Evolutionary conservation across 2,888 invertebrate species (phyloP).

Genomic region (Drosophila diplacantha): DNA sequence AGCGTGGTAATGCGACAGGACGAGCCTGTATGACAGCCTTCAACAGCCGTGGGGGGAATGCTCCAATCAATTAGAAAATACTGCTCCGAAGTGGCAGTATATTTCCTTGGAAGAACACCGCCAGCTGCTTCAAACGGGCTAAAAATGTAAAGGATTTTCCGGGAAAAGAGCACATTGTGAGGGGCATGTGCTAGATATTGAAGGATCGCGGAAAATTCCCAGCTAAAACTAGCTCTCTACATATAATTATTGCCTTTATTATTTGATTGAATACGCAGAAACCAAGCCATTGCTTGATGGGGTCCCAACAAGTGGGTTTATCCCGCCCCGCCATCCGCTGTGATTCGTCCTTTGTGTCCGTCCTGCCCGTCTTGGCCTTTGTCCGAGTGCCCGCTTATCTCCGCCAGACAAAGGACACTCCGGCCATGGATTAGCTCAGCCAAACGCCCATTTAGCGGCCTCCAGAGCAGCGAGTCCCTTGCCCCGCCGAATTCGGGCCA

Average conservation of each 20-base stretch:
- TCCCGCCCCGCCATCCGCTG: slow-evolving; percentile 4
- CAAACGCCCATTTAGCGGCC: slow-evolving; percentile 52
- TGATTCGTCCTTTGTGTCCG: not conserved
- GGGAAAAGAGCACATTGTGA: not conserved
- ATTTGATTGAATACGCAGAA: not conserved
- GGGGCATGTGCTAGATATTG: not conserved
- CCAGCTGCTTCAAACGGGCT: too few species aligned
- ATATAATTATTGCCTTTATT: not conserved
- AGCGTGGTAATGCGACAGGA: slow-evolving; percentile 24
- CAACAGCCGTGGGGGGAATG: not conserved
- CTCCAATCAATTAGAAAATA: not conserved
- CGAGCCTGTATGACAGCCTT: not conserved
- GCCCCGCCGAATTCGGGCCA: slow-evolving; percentile 56
- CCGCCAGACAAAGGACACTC: slow-evolving; percentile 13
- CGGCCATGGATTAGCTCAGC: slow-evolving; percentile 42
- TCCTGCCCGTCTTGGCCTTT: not conserved
- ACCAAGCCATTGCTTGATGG: not conserved
- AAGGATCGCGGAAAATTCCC: not conserved
- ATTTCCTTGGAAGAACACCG: not conserved
- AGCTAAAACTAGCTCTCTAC: not conserved
- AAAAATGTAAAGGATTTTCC: not conserved
- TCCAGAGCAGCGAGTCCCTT: not conserved
- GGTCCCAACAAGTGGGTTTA: not conserved
- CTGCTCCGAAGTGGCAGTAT: not conserved
- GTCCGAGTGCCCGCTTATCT: slow-evolving; percentile 17